Evolutionary conservation across 2,113 vertebrate species (phyloP).

Genomic region (Grammomys surdaster): DNA sequence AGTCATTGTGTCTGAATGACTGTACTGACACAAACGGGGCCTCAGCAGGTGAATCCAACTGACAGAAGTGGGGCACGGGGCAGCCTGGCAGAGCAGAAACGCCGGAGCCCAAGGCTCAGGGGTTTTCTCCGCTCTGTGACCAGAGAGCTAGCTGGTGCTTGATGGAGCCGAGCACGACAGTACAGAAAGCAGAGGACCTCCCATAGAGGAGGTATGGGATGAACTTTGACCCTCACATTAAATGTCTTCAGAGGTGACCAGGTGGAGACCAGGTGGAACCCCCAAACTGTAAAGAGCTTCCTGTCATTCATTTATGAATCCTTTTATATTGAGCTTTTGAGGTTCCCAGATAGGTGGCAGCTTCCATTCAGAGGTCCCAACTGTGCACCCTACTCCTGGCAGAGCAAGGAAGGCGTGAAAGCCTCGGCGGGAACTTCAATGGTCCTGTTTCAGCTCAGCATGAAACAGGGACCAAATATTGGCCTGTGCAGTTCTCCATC

Average conservation of each 20-base stretch:
- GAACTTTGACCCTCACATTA: not conserved
- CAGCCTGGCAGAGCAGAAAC: not conserved
- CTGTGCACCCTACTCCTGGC: not conserved
- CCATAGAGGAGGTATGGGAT: not conserved
- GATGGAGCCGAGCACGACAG: rapidly evolving
- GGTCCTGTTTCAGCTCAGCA: not conserved
- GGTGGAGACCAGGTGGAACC: not conserved
- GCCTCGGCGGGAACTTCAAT: not conserved
- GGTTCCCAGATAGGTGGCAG: not conserved
- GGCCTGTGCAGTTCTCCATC: not conserved
- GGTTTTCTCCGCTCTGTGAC: not conserved
- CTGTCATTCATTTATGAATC: not conserved
- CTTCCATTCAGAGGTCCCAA: not conserved
- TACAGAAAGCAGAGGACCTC: not conserved
- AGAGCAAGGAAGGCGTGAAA: not conserved
- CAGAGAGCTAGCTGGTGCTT: not conserved
- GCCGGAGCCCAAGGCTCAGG: not conserved
- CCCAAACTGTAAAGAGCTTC: not conserved
- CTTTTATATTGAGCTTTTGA: not conserved
- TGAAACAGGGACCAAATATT: not conserved
- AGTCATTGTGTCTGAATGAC: conserved; percentile 68
- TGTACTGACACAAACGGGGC: conserved; percentile 59
- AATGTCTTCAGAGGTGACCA: not conserved
- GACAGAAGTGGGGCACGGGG: not conserved
- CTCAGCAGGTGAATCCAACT: not conserved